Evolutionary conservation across 2,888 invertebrate genomes (phyloP), one percentile per base, ranked within the genome.

Genomic region (Pyralis farinalis): DNA sequence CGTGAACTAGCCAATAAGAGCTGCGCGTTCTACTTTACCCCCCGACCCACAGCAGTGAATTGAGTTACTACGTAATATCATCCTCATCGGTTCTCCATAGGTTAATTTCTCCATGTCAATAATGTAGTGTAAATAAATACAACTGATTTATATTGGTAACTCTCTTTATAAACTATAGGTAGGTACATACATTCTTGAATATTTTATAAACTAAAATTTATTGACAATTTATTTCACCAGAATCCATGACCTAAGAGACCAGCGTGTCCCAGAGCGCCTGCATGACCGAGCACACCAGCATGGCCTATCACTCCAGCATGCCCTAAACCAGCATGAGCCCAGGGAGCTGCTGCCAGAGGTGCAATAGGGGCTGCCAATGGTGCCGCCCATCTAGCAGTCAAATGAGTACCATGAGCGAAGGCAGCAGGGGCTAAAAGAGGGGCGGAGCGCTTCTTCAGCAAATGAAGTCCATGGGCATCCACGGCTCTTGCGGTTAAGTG

Each of bases 161-260:
- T 86, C 85, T 84, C 84, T 85, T 81, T 80, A 80, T 81, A 74
- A 70, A 60, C 65, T 74, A 71, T 50, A 62, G 46, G 63, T 66
- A 60, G 57, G 44, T 54, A 51, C 42, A 45, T 54, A 51, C 49
- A 55, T 62, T 58, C 54, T 56, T 53, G 49, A 56, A 59, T 55
- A 53, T 48, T 54, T 55, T 64, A 53, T 50, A 44, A 47, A 45
- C 40, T 37, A 25, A 10, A 10, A 30, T 10, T n/a, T 45, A 36
- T 54, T 58, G 51, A 60, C 44, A 52, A 42, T 55, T 47, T 44
- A 51, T 58, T 68, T 82, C 61, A 81, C 78, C 81, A 79, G 51
- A 56, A 61, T 47, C 34, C 47, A 28, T 49, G 58, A 40, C 65
- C 67, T 47, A 60, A 51, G 39, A 52, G 55, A 38, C 53, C 51